Base-by-base conservation (phyloP, 2,888 invertebrate species). In the Metacarcinus magister region DNA sequence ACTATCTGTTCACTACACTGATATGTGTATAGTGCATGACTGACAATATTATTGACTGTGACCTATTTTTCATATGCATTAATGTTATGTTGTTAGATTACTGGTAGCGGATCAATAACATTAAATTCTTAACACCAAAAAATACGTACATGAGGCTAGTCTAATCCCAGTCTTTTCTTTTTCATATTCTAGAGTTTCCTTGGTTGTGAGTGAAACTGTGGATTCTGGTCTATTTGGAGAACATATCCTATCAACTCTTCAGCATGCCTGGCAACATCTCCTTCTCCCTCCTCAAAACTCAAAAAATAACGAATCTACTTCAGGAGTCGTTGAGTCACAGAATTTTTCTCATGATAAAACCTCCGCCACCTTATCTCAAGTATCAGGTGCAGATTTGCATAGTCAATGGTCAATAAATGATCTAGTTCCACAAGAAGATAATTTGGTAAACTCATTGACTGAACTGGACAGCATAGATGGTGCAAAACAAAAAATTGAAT, bases 181-280 rank as follows among this genome's bases (percentile, higher is more conserved):
- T 75, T 60, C 28, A 60, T 95, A 44, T 96, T 97, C 82, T 97
- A 98, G 98, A 97, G 98, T 98, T 39, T 98, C 98, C 95, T 97
- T 99, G 91, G 97, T 99, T 95, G 98, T 99, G 0, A 98, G 98
- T 2, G 99, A 99, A 97, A 98, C 98, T 97, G 98, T 99, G 98
- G 99, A 99, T 98, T 98, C 98, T 93, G 99, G 98, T 0, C 97
- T 99, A 46, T 98, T 99, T 97, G 99, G 99, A 0, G 99, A 99
- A 97, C 98, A 98, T 97, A 98, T 98, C 67, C 97, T 99, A 90
- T 98, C 98, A 97, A 98, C 98, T 32, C 97, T 98, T 89, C 97
- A 98, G 89, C 98, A 99, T 97, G 98, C 98, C 8, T 98, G 98
- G 98, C 97, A 98, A 95, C 97, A 98, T 97, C 98, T 99, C 90